Evolutionary conservation across 2,113 vertebrate genomes (phyloP).

Genomic region (Vimba vimba): DNA sequence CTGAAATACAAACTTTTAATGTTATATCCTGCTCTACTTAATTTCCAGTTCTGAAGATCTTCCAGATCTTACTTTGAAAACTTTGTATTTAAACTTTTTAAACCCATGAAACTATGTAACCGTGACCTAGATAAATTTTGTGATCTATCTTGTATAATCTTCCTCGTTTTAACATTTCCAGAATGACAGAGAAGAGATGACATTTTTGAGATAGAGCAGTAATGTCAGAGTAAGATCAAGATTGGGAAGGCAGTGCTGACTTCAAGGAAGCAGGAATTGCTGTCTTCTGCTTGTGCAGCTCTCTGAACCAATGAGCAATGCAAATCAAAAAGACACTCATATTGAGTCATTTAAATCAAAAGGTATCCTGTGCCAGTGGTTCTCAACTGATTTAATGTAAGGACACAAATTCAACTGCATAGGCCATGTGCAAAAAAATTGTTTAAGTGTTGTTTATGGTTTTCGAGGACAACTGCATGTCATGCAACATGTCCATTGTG

Average conservation of each 20-base stretch:
- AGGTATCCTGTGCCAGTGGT: not conserved
- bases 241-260: conserved; percentile 34
- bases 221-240: conserved; percentile 41
- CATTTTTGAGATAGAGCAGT: conserved; percentile 41
- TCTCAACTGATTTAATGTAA: not conserved
- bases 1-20: conserved; percentile 1
- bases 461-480: too few relatives aligned
- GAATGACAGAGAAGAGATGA: conserved; percentile 43
- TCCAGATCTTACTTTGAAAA: conserved; percentile 26
- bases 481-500: too few relatives aligned
- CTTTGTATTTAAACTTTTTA: not conserved
- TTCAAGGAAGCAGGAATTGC: conserved; percentile 37
- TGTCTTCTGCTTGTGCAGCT: conserved; percentile 24
- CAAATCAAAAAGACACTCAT: conserved; percentile 33
- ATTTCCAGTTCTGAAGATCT: conserved; percentile 8
- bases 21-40: not conserved
- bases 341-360: conserved; percentile 1
- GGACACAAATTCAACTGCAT: not conserved
- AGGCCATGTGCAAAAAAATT: not conserved
- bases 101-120: not conserved
- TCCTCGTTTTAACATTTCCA: conserved; percentile 26
- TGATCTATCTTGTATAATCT: conserved; percentile 39
- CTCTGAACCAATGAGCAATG: conserved; percentile 22
- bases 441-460: too few relatives aligned
- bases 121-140: conserved; percentile 37